Base-by-base conservation (phyloP, 2,113 vertebrate genomes). In the Ceyx melanurus region DNA sequence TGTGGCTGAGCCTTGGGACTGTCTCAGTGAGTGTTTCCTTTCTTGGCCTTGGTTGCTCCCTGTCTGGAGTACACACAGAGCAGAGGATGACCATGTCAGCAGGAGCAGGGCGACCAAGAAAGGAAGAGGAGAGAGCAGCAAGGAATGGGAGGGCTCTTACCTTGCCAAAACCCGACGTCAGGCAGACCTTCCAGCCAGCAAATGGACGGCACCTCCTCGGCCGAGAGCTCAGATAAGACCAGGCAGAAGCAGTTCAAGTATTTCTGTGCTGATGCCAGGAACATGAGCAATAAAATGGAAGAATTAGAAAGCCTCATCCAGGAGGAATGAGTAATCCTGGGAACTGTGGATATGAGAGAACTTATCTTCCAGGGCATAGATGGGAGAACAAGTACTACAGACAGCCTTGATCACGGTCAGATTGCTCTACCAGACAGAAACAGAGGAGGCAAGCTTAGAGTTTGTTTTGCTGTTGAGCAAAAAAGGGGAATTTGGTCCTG, bases 271-370 rank as follows among this genome's bases (percentile, higher is more conserved):
- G 8, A 14, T 82, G 94, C 95, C 95, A 96, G 89, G 87, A 95
- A 90, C 83, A 95, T 92, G 84, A 96, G 95, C 93, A 95, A 95
- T 74, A 84, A 90, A 78, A 92, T 92, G 87, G 91, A 96, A 93
- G 91, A 95, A 95, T 96, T 78, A 92, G 81, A 90, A 92, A 48
- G 84, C 84, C 62, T 95, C 91, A 84, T 96, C 86, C 87, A 89
- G 84, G 87, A 96, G 91, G 93, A 95, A 94, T 95, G 95, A 95
- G 87, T 92, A 94, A 93, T 90, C 81, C 83, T 78, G 89, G 77
- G 94, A 96, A 65, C 84, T 31, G 66, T 75, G 94, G 78, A 51
- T 90, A 72, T 1, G 10, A 53, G 48, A 83, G 83, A 45, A 64
- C 51, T 92, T 90, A 78, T 90, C 89, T 92, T 84, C 48, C 70